Conservation (phyloP, 2,797 vertebrate genomes). For the Lacerta agilis region DNA sequence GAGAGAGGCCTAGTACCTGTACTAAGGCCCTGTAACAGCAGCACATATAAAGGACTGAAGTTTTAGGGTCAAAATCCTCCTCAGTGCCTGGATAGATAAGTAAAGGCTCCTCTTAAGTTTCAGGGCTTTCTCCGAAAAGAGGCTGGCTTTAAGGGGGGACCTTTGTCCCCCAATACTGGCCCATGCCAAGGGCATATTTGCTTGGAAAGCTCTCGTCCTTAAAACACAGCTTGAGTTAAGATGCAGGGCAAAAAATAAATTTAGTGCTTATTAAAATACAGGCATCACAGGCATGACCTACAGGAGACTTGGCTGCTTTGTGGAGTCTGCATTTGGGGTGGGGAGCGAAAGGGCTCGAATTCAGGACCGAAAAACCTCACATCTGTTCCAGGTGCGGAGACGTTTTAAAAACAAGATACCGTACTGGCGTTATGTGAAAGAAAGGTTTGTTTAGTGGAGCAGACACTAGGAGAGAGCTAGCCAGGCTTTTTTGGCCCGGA, state of each 20-base stretch:
- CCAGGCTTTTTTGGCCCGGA: too few species aligned
- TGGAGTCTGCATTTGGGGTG: too few species aligned
- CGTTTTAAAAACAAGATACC: too few species aligned
- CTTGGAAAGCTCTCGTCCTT: background rate
- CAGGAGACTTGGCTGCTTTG: too few species aligned
- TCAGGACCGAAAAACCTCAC: background rate
- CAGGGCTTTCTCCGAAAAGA: background rate
- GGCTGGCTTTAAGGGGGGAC: background rate
- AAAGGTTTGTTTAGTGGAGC: too few species aligned
- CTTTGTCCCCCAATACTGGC: background rate
- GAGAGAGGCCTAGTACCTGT: too few species aligned
- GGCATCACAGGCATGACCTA: too few species aligned
- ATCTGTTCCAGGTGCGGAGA: background rate
- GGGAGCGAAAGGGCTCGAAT: background rate
- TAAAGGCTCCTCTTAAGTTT: background rate
- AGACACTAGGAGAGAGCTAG: too few species aligned
- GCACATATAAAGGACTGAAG: background rate
- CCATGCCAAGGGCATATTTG: background rate
- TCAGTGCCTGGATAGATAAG: background rate
- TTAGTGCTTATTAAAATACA: too few species aligned
- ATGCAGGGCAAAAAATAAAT: background rate
- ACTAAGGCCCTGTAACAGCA: too few species aligned
- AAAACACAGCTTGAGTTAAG: background rate
- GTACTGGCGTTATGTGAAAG: background rate
- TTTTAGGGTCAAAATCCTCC: background rate